Conservation (phyloP, 2,113 vertebrate genomes). For the Brachyhypopomus gauderio region DNA sequence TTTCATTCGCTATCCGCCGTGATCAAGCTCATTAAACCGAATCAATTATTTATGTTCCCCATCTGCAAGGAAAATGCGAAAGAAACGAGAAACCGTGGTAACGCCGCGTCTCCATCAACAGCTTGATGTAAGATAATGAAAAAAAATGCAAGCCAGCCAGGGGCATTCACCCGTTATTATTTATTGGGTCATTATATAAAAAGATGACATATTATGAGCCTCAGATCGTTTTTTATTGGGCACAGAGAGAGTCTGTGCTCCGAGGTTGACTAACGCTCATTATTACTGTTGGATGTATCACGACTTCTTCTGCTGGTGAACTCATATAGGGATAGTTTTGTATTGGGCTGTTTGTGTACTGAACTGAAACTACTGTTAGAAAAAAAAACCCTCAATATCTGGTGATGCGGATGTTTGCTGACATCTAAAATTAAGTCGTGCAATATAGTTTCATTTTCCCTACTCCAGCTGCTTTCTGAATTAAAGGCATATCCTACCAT, state of each 20-base stretch:
- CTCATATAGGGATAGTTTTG: conserved; percentile 28
- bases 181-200: conserved; percentile 53
- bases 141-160: conserved; percentile 42
- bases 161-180: conserved; percentile 42
- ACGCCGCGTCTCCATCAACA: neutral
- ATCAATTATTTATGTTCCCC: conserved; percentile 61
- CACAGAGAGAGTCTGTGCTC: conserved; percentile 39
- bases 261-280: conserved; percentile 44
- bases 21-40: conserved; percentile 58
- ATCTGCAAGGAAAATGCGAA: conserved; percentile 42
- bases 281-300: conserved; percentile 36
- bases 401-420: neutral
- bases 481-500: too few species aligned
- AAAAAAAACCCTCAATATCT: neutral
- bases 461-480: too few species aligned
- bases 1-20: conserved; percentile 48
- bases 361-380: neutral
- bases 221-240: conserved; percentile 51
- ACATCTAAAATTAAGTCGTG: neutral
- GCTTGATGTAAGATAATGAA: conserved; percentile 45
- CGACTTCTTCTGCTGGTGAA: conserved; percentile 24
- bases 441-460: too few species aligned
- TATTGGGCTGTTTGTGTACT: neutral
- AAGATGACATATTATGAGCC: conserved; percentile 50
- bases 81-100: conserved; percentile 32